Evolutionary conservation across 2,113 vertebrate species (phyloP), one percentile per base, ranked within the genome.

Genomic region (Taxidea taxus): DNA sequence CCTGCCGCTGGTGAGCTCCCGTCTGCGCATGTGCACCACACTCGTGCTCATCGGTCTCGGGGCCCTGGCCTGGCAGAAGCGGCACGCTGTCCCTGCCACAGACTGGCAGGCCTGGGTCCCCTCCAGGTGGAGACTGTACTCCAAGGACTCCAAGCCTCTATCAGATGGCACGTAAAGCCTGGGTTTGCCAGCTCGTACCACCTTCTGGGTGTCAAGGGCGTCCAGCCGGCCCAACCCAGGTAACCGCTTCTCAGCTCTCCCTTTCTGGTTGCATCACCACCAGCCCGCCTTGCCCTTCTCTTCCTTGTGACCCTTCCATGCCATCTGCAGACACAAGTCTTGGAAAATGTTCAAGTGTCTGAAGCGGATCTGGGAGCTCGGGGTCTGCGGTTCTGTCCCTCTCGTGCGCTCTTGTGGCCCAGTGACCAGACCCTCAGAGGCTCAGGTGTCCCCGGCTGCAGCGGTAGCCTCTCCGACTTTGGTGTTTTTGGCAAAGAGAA

Each of bases 61-160:
- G 29, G 39, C 9, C 4, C 15, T 95, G 77, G 95, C 51, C 80
- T 98, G 98, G 98, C 92, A 96, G 84, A 97, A 95, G 68, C 8
- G 86, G 47, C 66, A 75, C 0, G 4, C 54, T 42, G 54, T 93
- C 29, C 7, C 44, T 4, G 23, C 56, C 66, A 1, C 3, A 0
- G 77, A 95, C 75, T 96, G 98, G 98, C 87, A 87, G n/a, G 81
- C 68, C 0, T 97, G 87, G 95, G 6, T 84, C 21, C 37, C 84
- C 16, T 70, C 84, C 31, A 68, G 47, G 3, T 97, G 90, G 87
- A 92, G 64, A 34, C 4, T 20, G 27, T 68, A 49, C 27, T 42
- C 72, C 39, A 92, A 81, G 87, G 84, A 87, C 27, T n/a, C 96
- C 37, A 60, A 21, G 62, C n/a, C 91, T 91, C 83, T n/a, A 3